A percentile compares a stretch with the other conserved stretches of the same genome.
These are phyloP conservation scores for Alca torda DNA, from an alignment of 2,797 vertebrate species.

Conservation along the genomic window DNA sequence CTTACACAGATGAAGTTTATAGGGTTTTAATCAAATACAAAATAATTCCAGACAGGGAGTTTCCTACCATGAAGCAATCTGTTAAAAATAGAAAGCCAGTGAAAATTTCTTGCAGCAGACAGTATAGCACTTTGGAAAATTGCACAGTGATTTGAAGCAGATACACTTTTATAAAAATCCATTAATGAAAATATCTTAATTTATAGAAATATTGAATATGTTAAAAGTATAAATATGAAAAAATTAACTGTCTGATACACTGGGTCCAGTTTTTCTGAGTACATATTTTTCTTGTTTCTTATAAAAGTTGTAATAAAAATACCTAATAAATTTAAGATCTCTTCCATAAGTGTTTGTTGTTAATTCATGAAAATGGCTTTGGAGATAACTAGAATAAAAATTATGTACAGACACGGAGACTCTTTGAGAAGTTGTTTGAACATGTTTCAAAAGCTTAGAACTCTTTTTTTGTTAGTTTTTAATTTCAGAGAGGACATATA, in stretches of 20 bases:
- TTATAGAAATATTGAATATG: neutral
- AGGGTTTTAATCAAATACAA: neutral
- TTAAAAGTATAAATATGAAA: neutral
- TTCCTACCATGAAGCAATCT: neutral
- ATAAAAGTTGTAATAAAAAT: neutral
- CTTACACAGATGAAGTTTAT: rapidly evolving
- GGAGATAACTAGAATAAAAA: neutral
- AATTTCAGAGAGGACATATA: neutral
- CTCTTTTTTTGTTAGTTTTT: neutral
- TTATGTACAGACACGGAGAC: neutral
- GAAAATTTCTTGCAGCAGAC: neutral
- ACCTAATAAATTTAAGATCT: neutral
- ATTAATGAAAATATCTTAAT: neutral
- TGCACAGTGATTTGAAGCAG: neutral
- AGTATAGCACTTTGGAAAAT: neutral
- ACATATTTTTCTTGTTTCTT: neutral
- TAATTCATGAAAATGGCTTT: neutral
- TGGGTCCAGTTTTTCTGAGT: neutral
- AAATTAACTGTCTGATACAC: neutral
- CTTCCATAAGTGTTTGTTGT: neutral
- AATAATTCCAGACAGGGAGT: neutral
- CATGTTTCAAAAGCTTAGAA: neutral
- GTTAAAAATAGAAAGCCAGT: neutral
- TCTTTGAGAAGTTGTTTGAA: neutral
- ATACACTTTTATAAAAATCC: neutral